Base-by-base conservation (phyloP, 2,888 invertebrate species). In the Fabriciana adippe region DNA sequence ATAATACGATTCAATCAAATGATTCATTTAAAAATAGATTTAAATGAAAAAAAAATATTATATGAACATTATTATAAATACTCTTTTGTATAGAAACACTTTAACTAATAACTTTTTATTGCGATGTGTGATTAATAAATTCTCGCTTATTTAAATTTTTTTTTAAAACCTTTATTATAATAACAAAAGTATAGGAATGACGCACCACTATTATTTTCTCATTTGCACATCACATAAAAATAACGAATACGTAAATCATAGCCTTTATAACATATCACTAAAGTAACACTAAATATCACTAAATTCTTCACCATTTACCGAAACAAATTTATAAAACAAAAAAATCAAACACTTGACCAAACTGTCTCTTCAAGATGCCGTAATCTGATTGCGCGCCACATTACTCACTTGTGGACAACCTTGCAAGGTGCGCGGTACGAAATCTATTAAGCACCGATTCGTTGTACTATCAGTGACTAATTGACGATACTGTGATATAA, bases 401-500 rank as follows among this genome's bases (percentile, higher is more conserved):
- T 69, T 67, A 59, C 59, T 67, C 67, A 67, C 71, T 67, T 55
- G 50, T 14, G 66, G n/a, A 65, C 69, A 67, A 63, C 69, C 67
- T 67, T 63, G 65, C 69, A 55, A 68, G 60, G 67, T 62, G 62
- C 57, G 62, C 53, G 55, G 35, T 55, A 67, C 69, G 47, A 66
- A 71, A 67, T 69, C 69, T 67, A 71, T 65, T 61, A 50, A 64
- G 47, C 57, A 62, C 48, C 67, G 64, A 31, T 69, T 69, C 65
- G 57, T 41, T 41, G 64, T 68, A 68, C 66, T 55, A 69, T 64
- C 66, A 65, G 47, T 71, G 69, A 69, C 55, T 69, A 69, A 71
- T 69, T 64, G 60, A 60, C 18, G 48, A 61, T 50, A 60, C 35
- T 26, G 26, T 53, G 60, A 60, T 66, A 66, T 18, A 48, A 48